Base-by-base conservation (phyloP, 2,888 invertebrate genomes). In the Hecatera dysodea region DNA sequence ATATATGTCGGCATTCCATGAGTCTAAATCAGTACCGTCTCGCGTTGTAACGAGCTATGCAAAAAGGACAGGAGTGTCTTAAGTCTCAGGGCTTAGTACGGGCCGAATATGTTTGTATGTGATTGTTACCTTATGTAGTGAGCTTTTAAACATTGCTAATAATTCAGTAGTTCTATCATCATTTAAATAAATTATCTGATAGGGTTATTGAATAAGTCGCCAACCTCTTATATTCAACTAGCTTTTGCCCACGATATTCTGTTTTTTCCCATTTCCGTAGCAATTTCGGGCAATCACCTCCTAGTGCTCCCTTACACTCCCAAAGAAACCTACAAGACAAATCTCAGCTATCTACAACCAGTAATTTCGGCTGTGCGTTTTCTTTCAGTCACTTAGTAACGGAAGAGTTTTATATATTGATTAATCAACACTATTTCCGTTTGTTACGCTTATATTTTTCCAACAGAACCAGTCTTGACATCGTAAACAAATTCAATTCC, bases 1-100 rank as follows among this genome's bases (percentile, higher is more conserved):
- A 56, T 68, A 56, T 48, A 69, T 67, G 70, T 67, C 59, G 55
- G 75, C 80, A 88, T 85, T 82, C 84, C 80, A 63, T 24, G 70
- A 72, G 76, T 85, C 87, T 89, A 89, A 86, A 87, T 86, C 84
- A 82, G 86, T 77, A 74, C 72, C 72, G 75, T 84, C 83, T 75
- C 74, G 79, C 56, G 61, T 46, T 74, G 78, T 71, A 80, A 69
- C 78, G 60, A 66, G 77, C 83, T 75, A 85, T 86, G 89, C 87
- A 86, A 89, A 87, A 87, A 83, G 84, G 81, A 79, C 71, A 76
- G 60, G 50, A 67, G 81, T 79, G 65, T 81, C 81, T 78, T 59
- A 52, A 62, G 57, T 71, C 81, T 79, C 68, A 59, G 52, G 46
- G 56, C 46, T 53, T 60, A 75, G 53, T 44, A 27, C 52, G 56